Evolutionary conservation across 1,140 invertebrate genomes (phyloP).

Genomic region (Eulimnadia texana): DNA sequence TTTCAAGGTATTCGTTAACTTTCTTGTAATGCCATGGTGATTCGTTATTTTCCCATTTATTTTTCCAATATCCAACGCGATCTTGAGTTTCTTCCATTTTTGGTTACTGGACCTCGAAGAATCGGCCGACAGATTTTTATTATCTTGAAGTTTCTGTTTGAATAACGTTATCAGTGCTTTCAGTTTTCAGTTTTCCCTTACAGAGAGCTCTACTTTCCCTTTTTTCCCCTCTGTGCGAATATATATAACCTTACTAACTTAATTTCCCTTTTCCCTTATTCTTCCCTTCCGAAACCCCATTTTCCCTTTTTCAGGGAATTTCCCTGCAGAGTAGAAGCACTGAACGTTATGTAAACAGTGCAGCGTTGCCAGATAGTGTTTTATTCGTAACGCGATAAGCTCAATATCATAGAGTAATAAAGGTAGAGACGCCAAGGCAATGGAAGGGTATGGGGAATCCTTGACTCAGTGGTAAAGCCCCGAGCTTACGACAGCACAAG

Average conservation of each 20-base stretch:
- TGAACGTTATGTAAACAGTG: background rate
- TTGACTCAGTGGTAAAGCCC: no score
- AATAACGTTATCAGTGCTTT: background rate
- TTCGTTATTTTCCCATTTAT: slow-evolving; percentile 14
- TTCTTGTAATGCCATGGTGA: slow-evolving; percentile 18
- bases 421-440: no score
- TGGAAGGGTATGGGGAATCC: no score
- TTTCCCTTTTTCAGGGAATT: no score
- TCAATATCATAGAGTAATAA: background rate
- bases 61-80: slow-evolving; percentile 11
- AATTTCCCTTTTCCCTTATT: no score
- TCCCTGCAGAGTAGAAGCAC: no score
- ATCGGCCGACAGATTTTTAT: background rate
- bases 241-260: no score
- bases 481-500: no score
- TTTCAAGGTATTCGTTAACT: slow-evolving; percentile 17
- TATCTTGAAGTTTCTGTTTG: background rate
- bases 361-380: background rate
- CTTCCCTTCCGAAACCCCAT: no score
- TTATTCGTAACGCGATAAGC: background rate
- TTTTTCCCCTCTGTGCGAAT: no score
- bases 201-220: no score
- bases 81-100: background rate
- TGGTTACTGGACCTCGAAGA: background rate
- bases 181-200: no score